Evolutionary conservation across 2,113 vertebrate genomes (phyloP).

Genomic region (Rhombomys opimus): DNA sequence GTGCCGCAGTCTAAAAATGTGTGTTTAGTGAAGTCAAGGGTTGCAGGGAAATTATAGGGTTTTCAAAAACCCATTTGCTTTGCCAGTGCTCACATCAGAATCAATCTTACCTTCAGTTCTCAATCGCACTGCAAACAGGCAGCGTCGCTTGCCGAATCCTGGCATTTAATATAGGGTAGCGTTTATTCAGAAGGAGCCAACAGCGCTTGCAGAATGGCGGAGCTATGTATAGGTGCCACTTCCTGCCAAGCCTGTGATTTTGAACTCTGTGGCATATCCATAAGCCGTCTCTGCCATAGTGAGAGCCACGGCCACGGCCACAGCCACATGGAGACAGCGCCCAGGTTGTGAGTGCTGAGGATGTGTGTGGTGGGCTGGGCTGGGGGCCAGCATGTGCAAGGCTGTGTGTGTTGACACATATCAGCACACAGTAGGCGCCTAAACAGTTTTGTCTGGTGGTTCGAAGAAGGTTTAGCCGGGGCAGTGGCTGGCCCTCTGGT

Average conservation of each 20-base stretch:
- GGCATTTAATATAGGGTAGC: slow-evolving; percentile 63
- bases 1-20: slow-evolving; percentile 85
- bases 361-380: accelerated
- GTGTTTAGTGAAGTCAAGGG: slow-evolving; percentile 89
- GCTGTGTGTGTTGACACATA: neutral
- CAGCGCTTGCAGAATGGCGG: neutral
- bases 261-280: slow-evolving; percentile 39
- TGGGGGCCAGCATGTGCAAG: accelerated
- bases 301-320: neutral
- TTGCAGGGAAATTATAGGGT: slow-evolving; percentile 88
- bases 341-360: accelerated
- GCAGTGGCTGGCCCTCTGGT: neutral
- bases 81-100: slow-evolving; percentile 84
- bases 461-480: neutral
- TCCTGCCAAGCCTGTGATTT: slow-evolving; percentile 74
- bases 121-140: slow-evolving; percentile 66
- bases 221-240: slow-evolving; percentile 10
- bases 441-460: neutral
- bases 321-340: neutral
- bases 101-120: slow-evolving; percentile 83
- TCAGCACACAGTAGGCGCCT: neutral
- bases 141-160: slow-evolving; percentile 39
- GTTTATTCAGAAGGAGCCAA: slow-evolving; percentile 56
- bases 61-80: slow-evolving; percentile 90
- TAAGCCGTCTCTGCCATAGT: neutral